phyloP scores from a whole-genome alignment of 2,888 invertebrate species.

The Iselma pallidipennis region DNA sequence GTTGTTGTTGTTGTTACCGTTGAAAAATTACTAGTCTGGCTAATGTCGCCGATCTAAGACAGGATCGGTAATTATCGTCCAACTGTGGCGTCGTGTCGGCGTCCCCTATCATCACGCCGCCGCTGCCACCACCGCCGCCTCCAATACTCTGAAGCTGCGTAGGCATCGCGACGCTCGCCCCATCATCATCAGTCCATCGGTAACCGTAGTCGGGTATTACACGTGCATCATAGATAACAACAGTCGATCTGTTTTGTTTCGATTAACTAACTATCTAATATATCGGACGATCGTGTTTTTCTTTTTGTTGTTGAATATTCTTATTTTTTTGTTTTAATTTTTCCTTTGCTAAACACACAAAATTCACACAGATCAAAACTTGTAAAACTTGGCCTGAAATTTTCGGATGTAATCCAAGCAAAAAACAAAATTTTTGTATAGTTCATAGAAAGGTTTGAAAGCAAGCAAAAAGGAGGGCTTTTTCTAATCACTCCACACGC shows the following conservation, averaged over 20 bases:
- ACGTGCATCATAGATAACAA: background rate
- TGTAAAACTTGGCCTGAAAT: background rate
- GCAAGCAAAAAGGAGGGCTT: background rate
- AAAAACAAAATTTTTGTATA: too few species aligned
- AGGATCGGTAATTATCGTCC: background rate
- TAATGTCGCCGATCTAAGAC: too few species aligned
- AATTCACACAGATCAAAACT: background rate
- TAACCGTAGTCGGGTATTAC: background rate
- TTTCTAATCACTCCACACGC: background rate
- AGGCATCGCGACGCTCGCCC: constrained; percentile 26
- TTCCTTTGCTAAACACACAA: background rate
- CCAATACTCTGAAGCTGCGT: constrained; percentile 14
- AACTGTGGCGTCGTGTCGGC: background rate
- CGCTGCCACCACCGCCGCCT: constrained; percentile 14
- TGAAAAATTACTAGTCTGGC: too few species aligned
- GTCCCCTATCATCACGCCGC: constrained; percentile 21
- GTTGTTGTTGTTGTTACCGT: too few species aligned
- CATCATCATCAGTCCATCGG: background rate
- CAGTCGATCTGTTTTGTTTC: background rate
- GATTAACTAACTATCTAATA: background rate
- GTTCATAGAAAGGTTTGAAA: background rate
- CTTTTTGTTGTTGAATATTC: too few species aligned
- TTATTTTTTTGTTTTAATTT: too few species aligned
- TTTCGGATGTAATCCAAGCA: background rate
- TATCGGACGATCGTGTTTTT: background rate